Conservation (phyloP, 2,113 vertebrate genomes). For the Pollimyrus isidori region DNA sequence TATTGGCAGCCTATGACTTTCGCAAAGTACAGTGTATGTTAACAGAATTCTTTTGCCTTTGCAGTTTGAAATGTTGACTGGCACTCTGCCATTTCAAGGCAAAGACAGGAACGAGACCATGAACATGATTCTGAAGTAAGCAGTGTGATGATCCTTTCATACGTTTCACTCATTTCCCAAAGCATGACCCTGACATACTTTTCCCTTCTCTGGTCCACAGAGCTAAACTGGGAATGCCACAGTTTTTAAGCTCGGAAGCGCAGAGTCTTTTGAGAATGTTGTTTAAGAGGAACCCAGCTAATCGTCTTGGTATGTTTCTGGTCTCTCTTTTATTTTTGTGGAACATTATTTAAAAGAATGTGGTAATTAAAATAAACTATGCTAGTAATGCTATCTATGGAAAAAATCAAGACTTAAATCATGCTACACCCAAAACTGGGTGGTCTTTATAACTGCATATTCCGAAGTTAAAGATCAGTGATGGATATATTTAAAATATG, state of each 20-base stretch:
- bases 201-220: conserved; percentile 44
- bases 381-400: not conserved
- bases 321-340: not conserved
- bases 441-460: not conserved
- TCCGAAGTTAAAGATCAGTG: not conserved
- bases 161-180: not conserved
- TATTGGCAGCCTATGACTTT: not conserved
- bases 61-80: conserved; percentile 95
- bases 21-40: not conserved
- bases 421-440: not conserved
- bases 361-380: not conserved
- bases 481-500: not conserved
- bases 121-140: conserved; percentile 99
- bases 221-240: conserved; percentile 96
- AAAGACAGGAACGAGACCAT: conserved; percentile 96
- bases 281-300: conserved; percentile 92
- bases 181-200: not conserved
- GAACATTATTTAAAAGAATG: not conserved
- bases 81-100: conserved; percentile 93
- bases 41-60: not conserved
- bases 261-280: conserved; percentile 94
- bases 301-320: conserved; percentile 77
- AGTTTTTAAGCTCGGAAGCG: conserved; percentile 92
- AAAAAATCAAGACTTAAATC: not conserved
- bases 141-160: conserved; percentile 21